Conservation (phyloP, 2,113 vertebrate genomes). For the Xiphorhynchus elegans region DNA sequence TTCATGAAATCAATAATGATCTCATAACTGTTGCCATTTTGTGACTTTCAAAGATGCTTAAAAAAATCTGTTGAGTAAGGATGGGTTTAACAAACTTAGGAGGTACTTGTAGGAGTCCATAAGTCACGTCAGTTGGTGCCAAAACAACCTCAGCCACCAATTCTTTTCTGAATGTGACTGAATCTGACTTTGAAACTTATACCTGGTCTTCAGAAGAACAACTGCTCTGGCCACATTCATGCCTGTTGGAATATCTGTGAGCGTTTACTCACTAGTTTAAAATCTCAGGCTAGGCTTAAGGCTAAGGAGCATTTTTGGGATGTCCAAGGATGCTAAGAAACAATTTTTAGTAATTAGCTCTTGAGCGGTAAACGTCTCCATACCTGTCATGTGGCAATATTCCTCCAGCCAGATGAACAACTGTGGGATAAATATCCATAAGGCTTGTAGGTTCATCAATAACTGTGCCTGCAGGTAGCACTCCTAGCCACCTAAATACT, state of each 20-base stretch:
- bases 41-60: neutral
- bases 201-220: neutral
- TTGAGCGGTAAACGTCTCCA: neutral
- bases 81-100: neutral
- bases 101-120: neutral
- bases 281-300: neutral
- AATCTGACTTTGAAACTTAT: neutral
- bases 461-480: conserved; percentile 75
- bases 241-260: neutral
- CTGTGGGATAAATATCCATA: conserved; percentile 87
- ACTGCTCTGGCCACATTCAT: neutral
- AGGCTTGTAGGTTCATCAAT: conserved; percentile 84
- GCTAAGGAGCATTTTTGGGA: neutral
- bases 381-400: conserved; percentile 75
- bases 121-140: neutral
- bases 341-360: neutral
- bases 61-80: neutral
- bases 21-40: neutral
- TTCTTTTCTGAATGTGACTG: neutral
- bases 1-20: neutral
- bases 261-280: neutral
- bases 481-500: conserved; percentile 82
- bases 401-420: conserved; percentile 75
- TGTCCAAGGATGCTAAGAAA: neutral
- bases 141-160: neutral